phyloP scores from a whole-genome alignment of 2,888 invertebrate species.

The Ophonus ardosiacus region DNA sequence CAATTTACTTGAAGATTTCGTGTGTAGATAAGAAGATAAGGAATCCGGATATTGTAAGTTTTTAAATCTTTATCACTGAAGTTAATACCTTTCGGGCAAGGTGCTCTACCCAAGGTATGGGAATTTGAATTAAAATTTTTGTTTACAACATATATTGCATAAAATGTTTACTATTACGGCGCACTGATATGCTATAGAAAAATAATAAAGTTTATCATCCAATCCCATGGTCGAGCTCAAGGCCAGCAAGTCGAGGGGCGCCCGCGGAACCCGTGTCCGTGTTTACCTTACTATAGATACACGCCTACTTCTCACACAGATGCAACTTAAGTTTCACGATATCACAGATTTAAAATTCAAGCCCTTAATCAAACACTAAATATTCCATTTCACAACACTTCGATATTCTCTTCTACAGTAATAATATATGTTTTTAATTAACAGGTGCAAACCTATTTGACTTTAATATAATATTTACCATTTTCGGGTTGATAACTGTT shows the following conservation, averaged over 20 bases:
- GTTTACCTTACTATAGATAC: conserved; percentile 70
- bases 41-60: conserved; percentile 22
- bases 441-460: conserved; percentile 67
- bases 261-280: conserved; percentile 68
- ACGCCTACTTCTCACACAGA: conserved; percentile 71
- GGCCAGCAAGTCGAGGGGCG: conserved; percentile 71
- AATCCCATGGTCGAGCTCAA: conserved; percentile 69
- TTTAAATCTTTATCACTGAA: conserved; percentile 17
- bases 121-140: conserved; percentile 33
- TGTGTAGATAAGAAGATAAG: conserved; percentile 24
- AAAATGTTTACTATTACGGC: conserved; percentile 64
- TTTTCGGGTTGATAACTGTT: conserved; percentile 94
- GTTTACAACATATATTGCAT: conserved; percentile 60
- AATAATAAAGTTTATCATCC: conserved; percentile 63
- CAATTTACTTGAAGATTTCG: conserved; percentile 1
- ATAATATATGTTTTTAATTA: conserved; percentile 63
- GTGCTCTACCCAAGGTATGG: background rate
- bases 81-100: background rate
- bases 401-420: conserved; percentile 14
- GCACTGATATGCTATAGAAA: conserved; percentile 63
- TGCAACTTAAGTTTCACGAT: conserved; percentile 55
- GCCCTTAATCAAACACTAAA: conserved; percentile 43
- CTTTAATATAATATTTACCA: conserved; percentile 81
- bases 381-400: conserved; percentile 55
- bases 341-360: conserved; percentile 47